Base-by-base conservation (phyloP, 2,797 vertebrate species). In the Tolypeutes matacus region DNA sequence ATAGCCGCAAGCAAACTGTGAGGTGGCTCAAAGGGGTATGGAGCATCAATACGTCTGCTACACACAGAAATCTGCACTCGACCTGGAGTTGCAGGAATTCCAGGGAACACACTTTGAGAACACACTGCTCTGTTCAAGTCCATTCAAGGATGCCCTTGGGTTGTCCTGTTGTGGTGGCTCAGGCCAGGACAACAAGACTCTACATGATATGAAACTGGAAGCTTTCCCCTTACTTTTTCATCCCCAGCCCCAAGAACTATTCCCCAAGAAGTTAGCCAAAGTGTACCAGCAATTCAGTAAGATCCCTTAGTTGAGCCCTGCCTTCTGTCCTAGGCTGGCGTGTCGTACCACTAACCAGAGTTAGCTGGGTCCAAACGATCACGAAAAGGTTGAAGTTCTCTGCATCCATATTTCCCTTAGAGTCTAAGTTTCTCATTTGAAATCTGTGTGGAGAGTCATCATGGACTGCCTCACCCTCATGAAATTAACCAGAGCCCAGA, bases 401-500 rank as follows among this genome's bases (percentile, higher is more conserved):
- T n/a, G 49, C 25, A 6, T 34, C 53, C 4, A 5, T 17, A n/a
- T 64, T 94, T 76, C 21, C n/a, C 29, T 77, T 62, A 34, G 15
- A 21, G 20, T 64, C 51, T 60, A 73, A 39, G 18, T 77, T 70
- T 78, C 36, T 34, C 53, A 14, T 46, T 51, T 31, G 31, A 62
- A 58, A 70, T 56, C 64, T 58, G 15, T 18, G 78, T 39, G 82
- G 92, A 77, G 77, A 67, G n/a, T 69, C 29, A 46, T 67, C 42
- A 36, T 81, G 39, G 53, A 31, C 53, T 56, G 7, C 5, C 2
- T 46, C 25, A 51, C 25, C 4, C 34, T n/a, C 31, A 69, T 69
- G 64, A 92, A 84, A 81, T 64, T 60, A 67, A 69, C 72, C n/a
- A 88, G 49, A 91, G 15, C 56, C 60, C 56, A 62, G n/a, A 86